Evolutionary conservation across 2,113 vertebrate species (phyloP).

Genomic region (Albula goreensis): DNA sequence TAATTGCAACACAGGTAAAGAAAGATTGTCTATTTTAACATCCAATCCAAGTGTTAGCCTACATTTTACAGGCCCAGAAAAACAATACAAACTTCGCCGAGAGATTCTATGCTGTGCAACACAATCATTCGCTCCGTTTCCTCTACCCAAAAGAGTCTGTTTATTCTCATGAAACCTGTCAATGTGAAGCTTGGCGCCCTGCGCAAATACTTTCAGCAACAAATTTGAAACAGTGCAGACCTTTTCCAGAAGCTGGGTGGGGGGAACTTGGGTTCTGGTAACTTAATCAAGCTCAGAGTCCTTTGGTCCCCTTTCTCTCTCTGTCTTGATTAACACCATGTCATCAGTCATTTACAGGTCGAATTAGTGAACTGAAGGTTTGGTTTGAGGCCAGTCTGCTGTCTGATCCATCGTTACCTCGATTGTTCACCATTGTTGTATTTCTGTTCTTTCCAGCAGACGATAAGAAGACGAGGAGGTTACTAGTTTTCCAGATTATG

Average conservation of each 20-base stretch:
- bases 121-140: not conserved
- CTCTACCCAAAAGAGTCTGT: not conserved
- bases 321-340: not conserved
- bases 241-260: not conserved
- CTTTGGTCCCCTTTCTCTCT: not conserved
- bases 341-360: not conserved
- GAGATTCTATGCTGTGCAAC: not conserved
- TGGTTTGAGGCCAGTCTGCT: not conserved
- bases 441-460: not conserved
- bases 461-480: not conserved
- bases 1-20: not conserved
- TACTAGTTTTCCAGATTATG: not conserved
- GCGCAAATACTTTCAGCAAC: not conserved
- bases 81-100: not conserved
- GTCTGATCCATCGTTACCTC: not conserved
- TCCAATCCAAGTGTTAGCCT: not conserved
- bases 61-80: not conserved
- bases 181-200: not conserved
- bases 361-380: not conserved
- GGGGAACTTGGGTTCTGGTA: not conserved
- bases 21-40: not conserved
- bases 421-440: too few relatives aligned
- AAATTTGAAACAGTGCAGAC: not conserved
- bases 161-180: not conserved
- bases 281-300: not conserved